Conservation (phyloP, 64 coral and sea anemone genomes). For the Anthopleura sola region DNA sequence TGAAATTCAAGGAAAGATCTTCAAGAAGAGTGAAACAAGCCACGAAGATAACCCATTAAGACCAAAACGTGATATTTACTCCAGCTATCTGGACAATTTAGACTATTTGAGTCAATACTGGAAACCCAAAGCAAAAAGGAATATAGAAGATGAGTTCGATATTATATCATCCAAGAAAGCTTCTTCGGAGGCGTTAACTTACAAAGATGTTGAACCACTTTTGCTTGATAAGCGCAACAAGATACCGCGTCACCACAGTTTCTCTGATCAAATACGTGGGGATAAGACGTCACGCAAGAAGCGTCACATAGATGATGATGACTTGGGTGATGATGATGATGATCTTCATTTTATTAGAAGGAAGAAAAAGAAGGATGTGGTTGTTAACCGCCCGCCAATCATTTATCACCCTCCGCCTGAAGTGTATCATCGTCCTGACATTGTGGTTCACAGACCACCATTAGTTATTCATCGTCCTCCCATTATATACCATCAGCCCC, state of each 20-base stretch:
- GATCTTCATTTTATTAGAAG: not conserved
- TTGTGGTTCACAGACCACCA: constrained; percentile 94
- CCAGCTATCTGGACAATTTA: constrained; percentile 59
- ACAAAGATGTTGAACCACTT: constrained; percentile 10
- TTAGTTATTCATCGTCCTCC: constrained; percentile 92
- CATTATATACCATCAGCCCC: constrained; percentile 98
- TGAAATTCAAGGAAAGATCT: not conserved
- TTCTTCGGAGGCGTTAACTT: constrained; percentile 59
- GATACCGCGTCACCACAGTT: not conserved
- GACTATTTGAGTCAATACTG: constrained; percentile 51
- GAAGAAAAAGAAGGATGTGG: constrained; percentile 98
- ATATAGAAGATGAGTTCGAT: constrained; percentile 39
- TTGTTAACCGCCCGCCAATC: constrained; percentile 94
- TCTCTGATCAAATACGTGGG: not conserved
- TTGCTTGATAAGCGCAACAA: not conserved
- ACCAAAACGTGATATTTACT: constrained; percentile 67
- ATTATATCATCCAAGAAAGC: constrained; percentile 55
- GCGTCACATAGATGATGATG: constrained; percentile 27
- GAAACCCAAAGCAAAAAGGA: constrained; percentile 58
- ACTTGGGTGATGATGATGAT: constrained; percentile 1
- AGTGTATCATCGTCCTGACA: constrained; percentile 94
- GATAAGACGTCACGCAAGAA: constrained; percentile 3
- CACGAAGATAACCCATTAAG: not conserved
- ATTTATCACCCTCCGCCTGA: constrained; percentile 99
- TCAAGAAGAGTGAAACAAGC: constrained; percentile 13